A percentile compares a stretch with the other conserved stretches of the same genome.
These are phyloP conservation scores for Rhombomys opimus DNA, from an alignment of 2,113 vertebrate species.

Conservation along the genomic window DNA sequence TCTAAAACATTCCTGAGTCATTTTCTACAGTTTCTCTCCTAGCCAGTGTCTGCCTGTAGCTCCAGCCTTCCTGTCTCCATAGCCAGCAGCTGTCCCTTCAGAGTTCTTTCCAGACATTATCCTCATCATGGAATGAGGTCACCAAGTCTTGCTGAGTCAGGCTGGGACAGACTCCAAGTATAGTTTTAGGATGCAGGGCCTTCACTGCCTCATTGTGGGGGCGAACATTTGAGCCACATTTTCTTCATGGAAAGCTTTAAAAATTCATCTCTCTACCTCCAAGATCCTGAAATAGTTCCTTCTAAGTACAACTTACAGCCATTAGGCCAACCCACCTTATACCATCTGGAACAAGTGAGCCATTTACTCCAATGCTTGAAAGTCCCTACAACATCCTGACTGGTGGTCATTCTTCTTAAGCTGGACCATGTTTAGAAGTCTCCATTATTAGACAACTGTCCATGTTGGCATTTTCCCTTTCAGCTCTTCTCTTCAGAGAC, in stretches of 20 bases:
- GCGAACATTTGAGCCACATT: neutral
- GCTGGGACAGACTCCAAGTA: neutral
- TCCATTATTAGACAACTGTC: neutral
- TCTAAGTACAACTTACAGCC: neutral
- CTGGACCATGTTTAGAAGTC: neutral
- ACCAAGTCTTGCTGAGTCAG: slow-evolving; percentile 50
- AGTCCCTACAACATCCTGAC: neutral
- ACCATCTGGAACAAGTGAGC: neutral
- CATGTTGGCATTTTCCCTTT: neutral
- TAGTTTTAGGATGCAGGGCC: neutral
- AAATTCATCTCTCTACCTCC: neutral
- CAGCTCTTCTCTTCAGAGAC: neutral
- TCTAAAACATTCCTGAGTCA: neutral
- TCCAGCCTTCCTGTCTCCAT: neutral
- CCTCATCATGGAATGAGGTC: neutral
- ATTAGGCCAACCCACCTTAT: neutral
- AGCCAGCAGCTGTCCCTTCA: neutral
- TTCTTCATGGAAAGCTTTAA: neutral
- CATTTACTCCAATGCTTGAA: neutral
- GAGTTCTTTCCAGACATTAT: neutral
- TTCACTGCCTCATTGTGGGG: neutral
- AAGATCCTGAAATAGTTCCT: neutral
- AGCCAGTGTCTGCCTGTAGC: neutral
- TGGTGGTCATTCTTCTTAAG: neutral
- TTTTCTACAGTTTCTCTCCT: neutral